These are phyloP conservation scores for Triops longicaudatus DNA, from an alignment of 1,140 invertebrate genomes.

Conservation along the genomic window DNA sequence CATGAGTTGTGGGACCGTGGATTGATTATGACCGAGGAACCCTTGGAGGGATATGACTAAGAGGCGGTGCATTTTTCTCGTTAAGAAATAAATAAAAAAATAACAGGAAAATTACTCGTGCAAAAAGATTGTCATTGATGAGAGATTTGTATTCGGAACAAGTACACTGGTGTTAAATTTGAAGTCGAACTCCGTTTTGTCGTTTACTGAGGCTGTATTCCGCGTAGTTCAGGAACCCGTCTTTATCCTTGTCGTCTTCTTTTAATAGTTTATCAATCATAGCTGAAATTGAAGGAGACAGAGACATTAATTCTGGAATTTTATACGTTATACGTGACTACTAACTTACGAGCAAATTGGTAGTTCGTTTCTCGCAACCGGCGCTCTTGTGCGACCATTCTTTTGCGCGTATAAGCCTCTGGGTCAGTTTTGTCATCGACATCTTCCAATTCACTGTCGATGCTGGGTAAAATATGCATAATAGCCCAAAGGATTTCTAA, in stretches of 20 bases:
- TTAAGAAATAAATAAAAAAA: background rate
- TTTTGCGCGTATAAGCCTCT: background rate
- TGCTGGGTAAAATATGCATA: constrained; percentile 41
- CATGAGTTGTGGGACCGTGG: constrained; percentile 62
- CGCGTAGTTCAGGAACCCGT: constrained; percentile 71
- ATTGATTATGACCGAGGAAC: constrained; percentile 52
- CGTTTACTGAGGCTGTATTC: constrained; percentile 57
- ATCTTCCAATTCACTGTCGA: constrained; percentile 32
- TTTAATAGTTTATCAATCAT: constrained; percentile 67
- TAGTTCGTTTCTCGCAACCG: constrained; percentile 26
- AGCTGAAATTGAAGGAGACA: constrained; percentile 44
- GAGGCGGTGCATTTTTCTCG: background rate
- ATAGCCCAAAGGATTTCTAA: constrained; percentile 58
- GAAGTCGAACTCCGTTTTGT: constrained; percentile 30
- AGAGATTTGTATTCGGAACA: background rate
- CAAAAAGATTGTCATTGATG: too few relatives aligned
- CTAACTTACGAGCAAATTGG: constrained; percentile 34
- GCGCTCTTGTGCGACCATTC: background rate
- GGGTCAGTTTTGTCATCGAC: constrained; percentile 28
- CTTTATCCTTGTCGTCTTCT: constrained; percentile 66
- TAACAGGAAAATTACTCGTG: too few relatives aligned
- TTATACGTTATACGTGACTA: constrained; percentile 20
- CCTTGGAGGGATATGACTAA: constrained; percentile 38
- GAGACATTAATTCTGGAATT: background rate
- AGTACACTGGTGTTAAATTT: background rate